Percentiles rank a stretch among this genome's conserved stretches.
Evolutionary conservation across 2,113 vertebrate genomes (phyloP).

Genomic region (Thalassarche chlororhynchos): DNA sequence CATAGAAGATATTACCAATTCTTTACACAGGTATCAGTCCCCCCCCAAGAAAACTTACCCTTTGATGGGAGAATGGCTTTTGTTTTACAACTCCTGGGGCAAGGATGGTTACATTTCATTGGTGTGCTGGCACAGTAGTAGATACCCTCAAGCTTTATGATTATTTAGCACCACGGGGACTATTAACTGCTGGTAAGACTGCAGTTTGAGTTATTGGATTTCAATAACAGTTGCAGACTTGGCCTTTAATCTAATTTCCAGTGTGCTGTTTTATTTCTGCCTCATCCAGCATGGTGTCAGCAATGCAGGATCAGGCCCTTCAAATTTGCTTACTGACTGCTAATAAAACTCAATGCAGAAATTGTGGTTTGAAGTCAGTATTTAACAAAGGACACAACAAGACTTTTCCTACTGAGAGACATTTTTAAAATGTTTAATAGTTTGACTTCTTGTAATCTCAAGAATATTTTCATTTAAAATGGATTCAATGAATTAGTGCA

Average conservation of each 20-base stretch:
- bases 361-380: neutral
- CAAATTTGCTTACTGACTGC: conserved; percentile 1
- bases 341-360: conserved; percentile 24
- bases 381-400: neutral
- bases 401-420: neutral
- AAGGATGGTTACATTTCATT: neutral
- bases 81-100: neutral
- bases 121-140: neutral
- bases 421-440: neutral
- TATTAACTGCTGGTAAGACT: conserved; percentile 59
- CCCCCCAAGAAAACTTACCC: neutral
- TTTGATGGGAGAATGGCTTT: neutral
- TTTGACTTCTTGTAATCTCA: neutral
- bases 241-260: conserved; percentile 64
- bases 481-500: neutral
- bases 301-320: conserved; percentile 33
- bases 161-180: conserved; percentile 57
- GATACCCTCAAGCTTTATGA: conserved; percentile 48
- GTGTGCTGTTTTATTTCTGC: conserved; percentile 63
- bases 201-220: conserved; percentile 63
- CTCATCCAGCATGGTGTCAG: conserved; percentile 30
- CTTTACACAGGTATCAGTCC: neutral
- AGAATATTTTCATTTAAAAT: neutral
- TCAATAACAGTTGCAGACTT: conserved; percentile 62
- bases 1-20: neutral